phyloP scores from a whole-genome alignment of 1,140 invertebrate genomes.

The Ladona fulva region DNA sequence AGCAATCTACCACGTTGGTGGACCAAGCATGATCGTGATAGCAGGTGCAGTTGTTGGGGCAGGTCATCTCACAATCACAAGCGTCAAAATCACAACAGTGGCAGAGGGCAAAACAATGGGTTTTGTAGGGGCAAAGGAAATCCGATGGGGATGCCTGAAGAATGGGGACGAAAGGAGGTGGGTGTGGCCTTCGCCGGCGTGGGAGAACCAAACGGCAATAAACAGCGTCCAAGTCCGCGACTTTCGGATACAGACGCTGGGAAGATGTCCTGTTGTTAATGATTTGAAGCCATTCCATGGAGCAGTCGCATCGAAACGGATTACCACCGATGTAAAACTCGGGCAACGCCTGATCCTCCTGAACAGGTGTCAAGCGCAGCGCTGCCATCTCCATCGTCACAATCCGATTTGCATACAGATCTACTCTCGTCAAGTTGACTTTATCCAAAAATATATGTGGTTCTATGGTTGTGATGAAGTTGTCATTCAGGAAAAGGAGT shows the following conservation, averaged over 20 bases:
- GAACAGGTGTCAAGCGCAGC: constrained; percentile 59
- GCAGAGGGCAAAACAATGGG: constrained; percentile 84
- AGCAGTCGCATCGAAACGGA: constrained; percentile 79
- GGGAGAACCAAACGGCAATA: constrained; percentile 83
- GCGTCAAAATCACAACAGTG: constrained; percentile 93
- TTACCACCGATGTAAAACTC: constrained; percentile 83
- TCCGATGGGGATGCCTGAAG: constrained; percentile 76
- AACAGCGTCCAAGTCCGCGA: constrained; percentile 85
- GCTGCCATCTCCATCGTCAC: constrained; percentile 71
- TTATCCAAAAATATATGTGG: constrained; percentile 76
- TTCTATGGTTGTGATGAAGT: constrained; percentile 66
- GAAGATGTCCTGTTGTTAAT: constrained; percentile 52
- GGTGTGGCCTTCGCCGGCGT: constrained; percentile 50
- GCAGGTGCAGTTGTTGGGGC: constrained; percentile 85
- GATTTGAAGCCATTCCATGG: constrained; percentile 79
- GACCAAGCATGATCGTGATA: constrained; percentile 92
- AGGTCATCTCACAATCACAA: constrained; percentile 92
- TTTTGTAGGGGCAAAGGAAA: constrained; percentile 85
- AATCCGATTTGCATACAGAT: constrained; percentile 78
- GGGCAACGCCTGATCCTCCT: constrained; percentile 55
- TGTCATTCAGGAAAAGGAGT: constrained; percentile 71
- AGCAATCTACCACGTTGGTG: constrained; percentile 87
- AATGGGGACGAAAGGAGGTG: constrained; percentile 55
- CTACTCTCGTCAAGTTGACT: constrained; percentile 68
- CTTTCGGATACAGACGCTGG: constrained; percentile 70